Evolutionary conservation across 1,140 invertebrate genomes (phyloP).

Genomic region (Penaeus japonicus): DNA sequence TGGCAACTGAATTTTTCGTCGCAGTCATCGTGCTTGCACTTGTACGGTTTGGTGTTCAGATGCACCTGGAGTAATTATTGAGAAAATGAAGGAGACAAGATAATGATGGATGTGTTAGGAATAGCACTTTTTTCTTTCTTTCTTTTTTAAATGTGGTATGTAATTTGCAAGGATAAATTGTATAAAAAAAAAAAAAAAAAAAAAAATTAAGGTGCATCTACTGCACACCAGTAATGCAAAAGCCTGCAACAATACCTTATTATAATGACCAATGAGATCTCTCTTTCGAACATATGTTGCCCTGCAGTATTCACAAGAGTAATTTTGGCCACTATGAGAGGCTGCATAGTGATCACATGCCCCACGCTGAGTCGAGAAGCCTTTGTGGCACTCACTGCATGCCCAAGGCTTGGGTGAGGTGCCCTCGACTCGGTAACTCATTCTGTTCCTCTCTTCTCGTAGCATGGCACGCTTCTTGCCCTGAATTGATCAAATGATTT

Average conservation of each 20-base stretch:
- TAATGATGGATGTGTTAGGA: background rate
- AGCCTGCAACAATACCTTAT: slow-evolving; percentile 8
- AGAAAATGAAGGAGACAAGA: background rate
- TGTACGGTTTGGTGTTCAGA: slow-evolving; percentile 38
- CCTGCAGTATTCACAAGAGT: slow-evolving; percentile 29
- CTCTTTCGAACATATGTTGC: slow-evolving; percentile 44
- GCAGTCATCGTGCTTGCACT: slow-evolving; percentile 27
- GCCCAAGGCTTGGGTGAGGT: slow-evolving; percentile 4
- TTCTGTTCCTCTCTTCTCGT: slow-evolving; percentile 29
- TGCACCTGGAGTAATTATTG: slow-evolving; percentile 26
- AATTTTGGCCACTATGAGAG: slow-evolving; percentile 29
- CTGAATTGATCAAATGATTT: background rate
- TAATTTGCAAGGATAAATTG: background rate
- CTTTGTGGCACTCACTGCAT: slow-evolving; percentile 31
- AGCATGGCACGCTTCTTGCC: slow-evolving; percentile 19
- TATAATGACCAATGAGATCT: slow-evolving; percentile 47
- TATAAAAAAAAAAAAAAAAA: background rate
- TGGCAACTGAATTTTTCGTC: slow-evolving; percentile 20
- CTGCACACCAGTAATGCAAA: background rate
- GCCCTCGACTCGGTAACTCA: slow-evolving; percentile 2
- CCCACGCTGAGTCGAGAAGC: slow-evolving; percentile 35
- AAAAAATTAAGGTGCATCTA: background rate
- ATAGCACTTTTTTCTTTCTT: no score
- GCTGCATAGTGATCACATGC: slow-evolving; percentile 47
- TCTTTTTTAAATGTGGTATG: background rate